Percentiles rank a stretch among this genome's conserved stretches.
Evolutionary conservation across 2,797 vertebrate species (phyloP).

Genomic region (Gymnopithys bicolor): DNA sequence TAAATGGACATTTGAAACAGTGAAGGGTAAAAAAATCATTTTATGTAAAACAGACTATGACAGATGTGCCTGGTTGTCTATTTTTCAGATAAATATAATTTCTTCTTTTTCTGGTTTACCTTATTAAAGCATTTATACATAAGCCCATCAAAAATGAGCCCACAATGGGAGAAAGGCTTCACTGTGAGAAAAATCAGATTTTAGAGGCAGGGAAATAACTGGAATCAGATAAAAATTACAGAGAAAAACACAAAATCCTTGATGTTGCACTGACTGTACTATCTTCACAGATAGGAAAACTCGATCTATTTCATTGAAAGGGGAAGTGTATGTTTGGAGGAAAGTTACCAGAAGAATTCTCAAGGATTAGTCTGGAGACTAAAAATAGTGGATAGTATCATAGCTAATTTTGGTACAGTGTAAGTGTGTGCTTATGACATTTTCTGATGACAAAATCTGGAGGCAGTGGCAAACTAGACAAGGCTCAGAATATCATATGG

Average conservation of each 20-base stretch:
- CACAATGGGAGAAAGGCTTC: not conserved
- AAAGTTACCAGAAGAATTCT: slow-evolving; percentile 23
- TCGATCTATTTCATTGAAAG: not conserved
- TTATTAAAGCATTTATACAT: not conserved
- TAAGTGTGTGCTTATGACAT: slow-evolving; percentile 51
- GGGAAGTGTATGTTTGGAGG: not conserved
- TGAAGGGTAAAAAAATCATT: not conserved
- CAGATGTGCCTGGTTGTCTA: not conserved
- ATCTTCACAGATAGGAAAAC: not conserved
- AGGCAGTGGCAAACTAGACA: slow-evolving; percentile 33
- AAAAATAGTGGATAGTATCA: slow-evolving; percentile 57
- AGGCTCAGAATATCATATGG: not conserved
- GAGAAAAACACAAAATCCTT: not conserved
- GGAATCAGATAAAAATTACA: not conserved
- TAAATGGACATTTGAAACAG: not conserved
- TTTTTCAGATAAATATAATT: not conserved
- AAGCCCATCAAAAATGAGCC: not conserved
- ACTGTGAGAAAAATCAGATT: not conserved
- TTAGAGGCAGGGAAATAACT: not conserved
- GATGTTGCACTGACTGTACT: not conserved
- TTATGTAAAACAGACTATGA: not conserved
- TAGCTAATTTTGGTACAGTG: slow-evolving; percentile 18
- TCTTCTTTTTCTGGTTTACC: not conserved
- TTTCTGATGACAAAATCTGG: slow-evolving; percentile 54
- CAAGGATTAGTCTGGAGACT: slow-evolving; percentile 20